A percentile compares a stretch with the other conserved stretches of the same genome.
These are phyloP conservation scores for Lagenorhynchus albirostris DNA, from an alignment of 2,113 vertebrate species.

Conservation along the genomic window DNA sequence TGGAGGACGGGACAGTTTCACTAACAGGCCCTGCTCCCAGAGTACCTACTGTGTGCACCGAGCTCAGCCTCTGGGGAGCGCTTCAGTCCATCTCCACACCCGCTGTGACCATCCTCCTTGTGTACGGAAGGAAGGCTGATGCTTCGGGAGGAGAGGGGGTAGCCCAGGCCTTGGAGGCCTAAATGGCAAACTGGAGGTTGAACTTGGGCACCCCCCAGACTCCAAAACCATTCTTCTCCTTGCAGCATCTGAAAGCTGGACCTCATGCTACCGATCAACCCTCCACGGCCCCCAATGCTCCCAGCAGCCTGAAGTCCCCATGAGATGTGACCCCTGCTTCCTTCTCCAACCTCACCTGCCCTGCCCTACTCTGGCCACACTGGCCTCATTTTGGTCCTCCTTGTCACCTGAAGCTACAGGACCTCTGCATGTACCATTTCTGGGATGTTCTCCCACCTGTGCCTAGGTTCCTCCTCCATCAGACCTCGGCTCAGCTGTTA, in stretches of 20 bases:
- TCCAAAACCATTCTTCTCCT: background rate
- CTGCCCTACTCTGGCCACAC: background rate
- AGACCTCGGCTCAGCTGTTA: background rate
- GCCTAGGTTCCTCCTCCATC: background rate
- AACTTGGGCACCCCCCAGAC: background rate
- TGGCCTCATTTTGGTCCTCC: background rate
- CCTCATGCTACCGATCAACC: background rate
- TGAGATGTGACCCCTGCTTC: background rate
- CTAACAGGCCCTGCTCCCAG: background rate
- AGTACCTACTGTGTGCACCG: no score
- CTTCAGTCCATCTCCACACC: background rate
- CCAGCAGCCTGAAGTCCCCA: background rate
- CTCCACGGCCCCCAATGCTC: background rate
- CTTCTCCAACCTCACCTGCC: background rate
- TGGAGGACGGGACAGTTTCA: background rate
- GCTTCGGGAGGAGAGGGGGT: background rate
- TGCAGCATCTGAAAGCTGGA: background rate
- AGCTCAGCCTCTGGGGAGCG: background rate
- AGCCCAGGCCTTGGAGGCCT: background rate
- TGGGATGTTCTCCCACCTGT: background rate
- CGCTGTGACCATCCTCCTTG: background rate
- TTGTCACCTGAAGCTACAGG: background rate
- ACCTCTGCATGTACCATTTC: background rate
- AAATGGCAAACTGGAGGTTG: background rate
- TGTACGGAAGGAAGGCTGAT: background rate